Base-by-base conservation (phyloP, 2,888 invertebrate genomes). In the Epinotia ramella region DNA sequence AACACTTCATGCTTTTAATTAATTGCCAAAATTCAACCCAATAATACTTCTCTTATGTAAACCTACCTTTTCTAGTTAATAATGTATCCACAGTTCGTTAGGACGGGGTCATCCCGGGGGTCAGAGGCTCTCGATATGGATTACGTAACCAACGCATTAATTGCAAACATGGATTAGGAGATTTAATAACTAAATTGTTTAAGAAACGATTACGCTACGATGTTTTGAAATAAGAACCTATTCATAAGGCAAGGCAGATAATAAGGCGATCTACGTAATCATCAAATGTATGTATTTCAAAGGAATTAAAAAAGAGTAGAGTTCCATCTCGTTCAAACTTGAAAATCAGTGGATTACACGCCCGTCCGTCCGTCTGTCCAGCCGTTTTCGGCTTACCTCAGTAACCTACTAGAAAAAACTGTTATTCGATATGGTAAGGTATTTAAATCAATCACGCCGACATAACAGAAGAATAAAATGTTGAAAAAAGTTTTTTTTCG, bases 61-160 rank as follows among this genome's bases (percentile, higher is more conserved):
- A 56, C 56, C 56, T 56, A 72, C 72, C 66, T 76, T 76, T 76
- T 72, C 44, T 71, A 57, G 76, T 82, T 79, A 82, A 80, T 78
- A 79, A 84, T 83, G 82, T 83, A 83, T 80, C 81, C 80, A 85
- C 83, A 87, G 84, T 91, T 89, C 88, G 89, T 89, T 91, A 89
- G 81, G 83, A 82, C 84, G 85, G 86, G 91, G 91, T 90, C 90
- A 91, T 91, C 91, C 91, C 91, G 84, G 80, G 89, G 89, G 91
- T n/a, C 84, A 79, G 79, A 80, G 68, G 75, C 72, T 76, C 81
- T 86, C 85, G 84, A 84, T 80, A 83, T 79, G 79, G 82, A 81
- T 84, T 79, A 79, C 77, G 79, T 77, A 82, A 72, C 66, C 83
- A 79, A 85, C 49, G 81, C 86, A 88, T 88, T 90, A 89, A 89